Conservation (phyloP, 2,888 invertebrate species). For the Uropetala carovei region DNA sequence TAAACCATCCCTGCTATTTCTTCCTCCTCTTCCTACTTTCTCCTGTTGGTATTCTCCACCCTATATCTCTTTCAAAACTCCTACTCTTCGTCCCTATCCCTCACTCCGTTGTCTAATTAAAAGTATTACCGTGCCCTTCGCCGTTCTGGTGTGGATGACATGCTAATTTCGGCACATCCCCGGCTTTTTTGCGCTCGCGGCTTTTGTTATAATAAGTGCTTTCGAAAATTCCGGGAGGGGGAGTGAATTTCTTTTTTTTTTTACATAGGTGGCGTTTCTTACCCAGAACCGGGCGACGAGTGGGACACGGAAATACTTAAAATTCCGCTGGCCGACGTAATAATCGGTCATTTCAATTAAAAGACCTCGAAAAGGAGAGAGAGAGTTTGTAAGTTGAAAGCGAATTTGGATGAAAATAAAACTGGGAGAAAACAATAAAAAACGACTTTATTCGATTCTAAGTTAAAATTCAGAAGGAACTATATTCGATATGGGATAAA, state of each 20-base stretch:
- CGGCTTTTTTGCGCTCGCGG: not conserved
- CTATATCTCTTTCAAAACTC: not conserved
- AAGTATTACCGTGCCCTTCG: slow-evolving; percentile 32
- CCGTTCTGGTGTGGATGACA: slow-evolving; percentile 44
- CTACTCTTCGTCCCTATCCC: not conserved
- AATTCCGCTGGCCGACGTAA: slow-evolving; percentile 9
- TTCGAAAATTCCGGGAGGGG: slow-evolving; percentile 27
- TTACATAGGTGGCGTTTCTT: not conserved
- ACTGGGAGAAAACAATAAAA: not conserved
- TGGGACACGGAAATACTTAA: no score
- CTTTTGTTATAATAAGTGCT: slow-evolving; percentile 44
- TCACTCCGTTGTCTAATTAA: slow-evolving; percentile 13
- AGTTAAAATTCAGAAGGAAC: not conserved
- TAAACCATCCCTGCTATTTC: not conserved
- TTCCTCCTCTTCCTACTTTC: not conserved
- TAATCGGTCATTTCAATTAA: not conserved
- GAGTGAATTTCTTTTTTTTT: no score
- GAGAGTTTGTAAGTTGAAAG: not conserved
- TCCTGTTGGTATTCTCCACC: not conserved
- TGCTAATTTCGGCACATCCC: slow-evolving; percentile 51
- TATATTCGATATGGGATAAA: not conserved
- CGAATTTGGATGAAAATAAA: not conserved
- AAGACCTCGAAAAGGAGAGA: not conserved
- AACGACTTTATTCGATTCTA: not conserved
- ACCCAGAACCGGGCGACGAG: not conserved